phyloP scores from a whole-genome alignment of 2,888 invertebrate species.

The Megalurothrips usitatus region DNA sequence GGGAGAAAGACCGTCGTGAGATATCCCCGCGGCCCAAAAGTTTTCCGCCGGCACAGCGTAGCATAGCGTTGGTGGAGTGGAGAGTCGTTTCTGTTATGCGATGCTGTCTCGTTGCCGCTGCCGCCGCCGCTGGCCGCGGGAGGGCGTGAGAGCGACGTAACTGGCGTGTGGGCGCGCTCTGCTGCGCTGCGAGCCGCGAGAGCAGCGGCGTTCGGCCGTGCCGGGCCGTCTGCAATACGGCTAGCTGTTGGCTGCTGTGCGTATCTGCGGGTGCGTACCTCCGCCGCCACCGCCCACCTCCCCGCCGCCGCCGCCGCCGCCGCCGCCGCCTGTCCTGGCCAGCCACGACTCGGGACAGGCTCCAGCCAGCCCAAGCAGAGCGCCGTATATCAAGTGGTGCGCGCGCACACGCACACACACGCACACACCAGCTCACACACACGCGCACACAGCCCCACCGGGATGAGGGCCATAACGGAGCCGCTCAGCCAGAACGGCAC shows the following conservation, averaged over 20 bases:
- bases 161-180: too few relatives aligned
- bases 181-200: too few relatives aligned
- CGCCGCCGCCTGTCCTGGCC: neutral
- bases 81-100: too few relatives aligned
- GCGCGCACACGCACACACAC: neutral
- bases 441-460: neutral
- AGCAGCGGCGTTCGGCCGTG: neutral
- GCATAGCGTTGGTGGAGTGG: too few relatives aligned
- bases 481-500: neutral
- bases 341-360: slow-evolving; percentile 2
- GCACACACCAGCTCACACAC: too few relatives aligned
- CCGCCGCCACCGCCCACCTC: neutral
- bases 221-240: neutral
- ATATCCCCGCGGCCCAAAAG: too few relatives aligned
- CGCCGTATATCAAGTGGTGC: neutral
- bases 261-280: neutral
- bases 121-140: neutral
- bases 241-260: neutral
- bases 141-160: too few relatives aligned
- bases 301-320: neutral
- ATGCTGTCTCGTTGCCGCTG: neutral
- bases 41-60: too few relatives aligned
- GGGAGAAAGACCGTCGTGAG: too few relatives aligned
- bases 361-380: neutral
- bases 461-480: slow-evolving; percentile 21